Conservation (phyloP, 2,113 vertebrate species). For the Triplophysa dalaica region DNA sequence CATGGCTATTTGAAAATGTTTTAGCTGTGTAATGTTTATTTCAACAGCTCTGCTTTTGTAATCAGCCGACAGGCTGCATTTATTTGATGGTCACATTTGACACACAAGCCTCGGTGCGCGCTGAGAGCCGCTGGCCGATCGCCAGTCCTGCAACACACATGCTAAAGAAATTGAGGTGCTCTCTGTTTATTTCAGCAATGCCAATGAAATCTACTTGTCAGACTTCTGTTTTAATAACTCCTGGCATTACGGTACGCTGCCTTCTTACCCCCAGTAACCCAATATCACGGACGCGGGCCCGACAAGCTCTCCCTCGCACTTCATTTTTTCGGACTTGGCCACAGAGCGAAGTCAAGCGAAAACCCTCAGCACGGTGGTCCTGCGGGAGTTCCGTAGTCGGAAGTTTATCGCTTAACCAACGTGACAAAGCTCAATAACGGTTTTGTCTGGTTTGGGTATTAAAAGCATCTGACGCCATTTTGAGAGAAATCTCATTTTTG, state of each 20-base stretch:
- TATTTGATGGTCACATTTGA: constrained; percentile 58
- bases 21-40: constrained; percentile 61
- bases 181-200: constrained; percentile 59
- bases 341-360: constrained; percentile 51
- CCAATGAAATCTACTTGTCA: constrained; percentile 44
- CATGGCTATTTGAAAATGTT: constrained; percentile 38
- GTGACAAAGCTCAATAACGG: constrained; percentile 46
- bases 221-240: constrained; percentile 75
- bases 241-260: constrained; percentile 55
- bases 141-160: constrained; percentile 68
- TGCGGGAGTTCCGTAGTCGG: constrained; percentile 43
- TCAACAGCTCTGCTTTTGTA: constrained; percentile 63
- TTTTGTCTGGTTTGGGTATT: constrained; percentile 30
- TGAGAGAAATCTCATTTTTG: constrained; percentile 23
- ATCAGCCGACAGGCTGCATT: constrained; percentile 59
- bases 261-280: constrained; percentile 62
- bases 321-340: constrained; percentile 60
- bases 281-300: constrained; percentile 59
- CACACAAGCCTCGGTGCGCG: constrained; percentile 44
- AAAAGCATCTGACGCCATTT: constrained; percentile 26
- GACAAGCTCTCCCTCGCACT: constrained; percentile 58
- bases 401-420: constrained; percentile 44
- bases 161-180: constrained; percentile 61
- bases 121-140: constrained; percentile 59
- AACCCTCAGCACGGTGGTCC: constrained; percentile 42